Evolutionary conservation across 2,888 invertebrate genomes (phyloP).

Genomic region (Cephus pulcher): DNA sequence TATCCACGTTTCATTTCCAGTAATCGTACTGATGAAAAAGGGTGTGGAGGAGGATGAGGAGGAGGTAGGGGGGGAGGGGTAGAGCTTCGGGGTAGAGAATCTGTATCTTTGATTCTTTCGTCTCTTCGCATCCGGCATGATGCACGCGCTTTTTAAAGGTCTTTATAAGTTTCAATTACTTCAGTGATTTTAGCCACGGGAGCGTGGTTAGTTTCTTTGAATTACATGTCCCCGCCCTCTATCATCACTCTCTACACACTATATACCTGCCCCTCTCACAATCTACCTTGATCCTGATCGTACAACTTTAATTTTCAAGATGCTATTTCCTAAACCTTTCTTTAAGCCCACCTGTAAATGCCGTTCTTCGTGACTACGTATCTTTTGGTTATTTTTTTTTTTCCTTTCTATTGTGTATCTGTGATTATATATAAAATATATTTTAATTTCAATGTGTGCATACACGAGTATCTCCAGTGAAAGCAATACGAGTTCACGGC

Average conservation of each 20-base stretch:
- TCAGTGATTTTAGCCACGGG: not conserved
- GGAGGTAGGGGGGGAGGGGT: too few species aligned
- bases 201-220: not conserved
- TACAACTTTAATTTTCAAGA: not conserved
- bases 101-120: not conserved
- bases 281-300: not conserved
- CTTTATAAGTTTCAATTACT: not conserved
- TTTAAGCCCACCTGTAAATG: not conserved
- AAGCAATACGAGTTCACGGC: not conserved
- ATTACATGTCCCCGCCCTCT: not conserved
- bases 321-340: not conserved
- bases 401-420: too few species aligned
- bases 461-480: not conserved
- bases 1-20: not conserved
- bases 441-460: not conserved
- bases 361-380: not conserved
- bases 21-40: not conserved
- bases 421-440: not conserved
- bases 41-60: too few species aligned
- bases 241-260: not conserved
- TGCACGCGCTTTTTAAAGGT: not conserved
- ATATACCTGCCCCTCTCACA: not conserved
- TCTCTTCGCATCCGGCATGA: not conserved
- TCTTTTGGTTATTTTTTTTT: not conserved
- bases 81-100: not conserved